phyloP scores from a whole-genome alignment of 2,888 invertebrate genomes.

The Arenicola marina region DNA sequence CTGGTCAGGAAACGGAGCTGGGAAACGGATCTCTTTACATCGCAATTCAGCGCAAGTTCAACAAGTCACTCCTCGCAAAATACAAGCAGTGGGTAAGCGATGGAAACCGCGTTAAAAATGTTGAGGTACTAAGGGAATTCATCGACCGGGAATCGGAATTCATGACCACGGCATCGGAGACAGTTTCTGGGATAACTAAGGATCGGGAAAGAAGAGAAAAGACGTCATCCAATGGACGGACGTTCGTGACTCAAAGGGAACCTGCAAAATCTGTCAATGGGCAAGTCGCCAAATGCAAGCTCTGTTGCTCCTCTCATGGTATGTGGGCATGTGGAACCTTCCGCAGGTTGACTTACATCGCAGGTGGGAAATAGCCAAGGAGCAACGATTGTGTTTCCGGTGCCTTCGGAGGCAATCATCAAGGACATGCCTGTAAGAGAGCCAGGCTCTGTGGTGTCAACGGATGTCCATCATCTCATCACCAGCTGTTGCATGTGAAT shows the following conservation, averaged over 20 bases:
- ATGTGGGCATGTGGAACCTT: constrained; percentile 14
- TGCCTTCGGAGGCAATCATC: constrained; percentile 10
- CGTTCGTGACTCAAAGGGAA: too few species aligned
- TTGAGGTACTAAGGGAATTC: constrained; percentile 10
- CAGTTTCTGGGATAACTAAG: constrained; percentile 7
- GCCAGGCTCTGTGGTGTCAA: constrained; percentile 9
- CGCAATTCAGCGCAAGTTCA: constrained; percentile 12
- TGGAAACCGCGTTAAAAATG: background rate
- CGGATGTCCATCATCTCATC: constrained; percentile 11
- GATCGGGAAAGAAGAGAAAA: background rate
- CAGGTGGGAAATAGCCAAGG: constrained; percentile 15
- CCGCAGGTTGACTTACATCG: background rate
- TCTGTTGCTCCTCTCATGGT: constrained; percentile 8
- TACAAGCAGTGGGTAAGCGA: constrained; percentile 13
- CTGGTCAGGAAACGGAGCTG: constrained; percentile 9
- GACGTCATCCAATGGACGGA: too few species aligned
- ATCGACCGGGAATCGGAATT: constrained; percentile 11
- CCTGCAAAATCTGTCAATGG: too few species aligned
- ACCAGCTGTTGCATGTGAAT: constrained; percentile 6
- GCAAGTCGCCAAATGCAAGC: too few species aligned
- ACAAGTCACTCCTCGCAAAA: background rate
- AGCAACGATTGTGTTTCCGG: constrained; percentile 7
- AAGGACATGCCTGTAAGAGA: background rate
- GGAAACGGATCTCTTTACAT: constrained; percentile 12
- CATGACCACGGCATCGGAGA: constrained; percentile 9